Percentiles rank a stretch among this genome's conserved stretches.
phyloP scores from a whole-genome alignment of 35 echinoderm and acorn worm genomes.

The Heliocidaris erythrogramma region DNA sequence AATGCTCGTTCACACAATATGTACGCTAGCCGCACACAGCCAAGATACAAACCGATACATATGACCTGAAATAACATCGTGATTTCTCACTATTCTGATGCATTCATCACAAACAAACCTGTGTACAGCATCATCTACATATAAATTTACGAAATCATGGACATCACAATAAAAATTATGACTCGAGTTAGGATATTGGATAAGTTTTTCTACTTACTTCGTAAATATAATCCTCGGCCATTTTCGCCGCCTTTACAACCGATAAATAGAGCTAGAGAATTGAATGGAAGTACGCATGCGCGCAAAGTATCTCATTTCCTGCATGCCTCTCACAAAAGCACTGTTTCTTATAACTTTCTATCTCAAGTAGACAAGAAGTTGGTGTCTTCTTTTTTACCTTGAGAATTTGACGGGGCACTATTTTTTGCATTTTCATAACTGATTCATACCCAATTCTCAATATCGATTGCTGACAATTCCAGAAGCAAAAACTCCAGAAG shows the following conservation, averaged over 20 bases:
- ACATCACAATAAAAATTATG: neutral
- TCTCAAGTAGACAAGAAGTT: conserved; percentile 43
- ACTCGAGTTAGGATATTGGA: neutral
- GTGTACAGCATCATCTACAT: neutral
- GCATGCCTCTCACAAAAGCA: neutral
- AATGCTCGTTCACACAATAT: neutral
- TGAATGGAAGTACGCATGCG: conserved; percentile 22
- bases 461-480: no score
- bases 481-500: no score
- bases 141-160: neutral
- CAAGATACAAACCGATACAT: neutral
- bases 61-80: neutral
- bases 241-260: conserved; percentile 37
- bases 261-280: neutral
- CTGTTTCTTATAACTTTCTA: neutral
- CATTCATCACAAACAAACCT: neutral
- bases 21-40: neutral
- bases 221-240: conserved; percentile 29
- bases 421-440: no score
- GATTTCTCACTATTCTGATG: neutral
- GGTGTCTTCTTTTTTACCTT: neutral
- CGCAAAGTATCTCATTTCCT: neutral
- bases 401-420: no score
- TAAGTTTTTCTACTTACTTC: conserved; percentile 27
- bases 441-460: no score